Conservation (phyloP, 1,140 invertebrate genomes). For the Apis laboriosa region DNA sequence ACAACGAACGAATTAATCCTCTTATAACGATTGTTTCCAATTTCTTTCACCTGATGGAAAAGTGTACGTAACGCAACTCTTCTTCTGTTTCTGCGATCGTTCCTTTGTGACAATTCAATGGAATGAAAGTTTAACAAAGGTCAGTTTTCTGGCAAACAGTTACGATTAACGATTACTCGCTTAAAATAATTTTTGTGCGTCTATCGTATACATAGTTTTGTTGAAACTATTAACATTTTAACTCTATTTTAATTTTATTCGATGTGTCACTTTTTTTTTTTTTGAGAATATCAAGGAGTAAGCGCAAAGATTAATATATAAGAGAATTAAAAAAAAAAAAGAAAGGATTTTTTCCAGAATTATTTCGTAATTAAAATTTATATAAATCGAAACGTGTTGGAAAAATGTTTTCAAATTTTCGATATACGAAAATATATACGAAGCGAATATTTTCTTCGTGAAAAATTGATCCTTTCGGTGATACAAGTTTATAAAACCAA, state of each 20-base stretch:
- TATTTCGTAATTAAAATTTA: too few relatives aligned
- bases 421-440: too few relatives aligned
- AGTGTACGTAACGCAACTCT: too few relatives aligned
- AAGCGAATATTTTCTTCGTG: neutral
- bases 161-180: neutral
- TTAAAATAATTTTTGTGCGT: neutral
- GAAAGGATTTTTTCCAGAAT: too few relatives aligned
- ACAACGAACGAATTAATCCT: conserved; percentile 7
- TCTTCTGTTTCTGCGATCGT: neutral
- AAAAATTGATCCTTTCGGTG: neutral
- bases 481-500: neutral
- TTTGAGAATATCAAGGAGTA: too few relatives aligned
- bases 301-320: too few relatives aligned
- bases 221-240: too few relatives aligned
- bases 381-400: too few relatives aligned
- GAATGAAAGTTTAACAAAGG: neutral
- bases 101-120: neutral
- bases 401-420: too few relatives aligned
- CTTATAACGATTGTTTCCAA: neutral
- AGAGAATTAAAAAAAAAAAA: too few relatives aligned
- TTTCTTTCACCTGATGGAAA: neutral
- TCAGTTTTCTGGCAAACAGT: neutral
- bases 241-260: too few relatives aligned
- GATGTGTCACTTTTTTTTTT: too few relatives aligned
- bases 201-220: neutral